These are phyloP conservation scores for Apteryx mantelli DNA, from an alignment of 2,113 vertebrate genomes.

Conservation along the genomic window DNA sequence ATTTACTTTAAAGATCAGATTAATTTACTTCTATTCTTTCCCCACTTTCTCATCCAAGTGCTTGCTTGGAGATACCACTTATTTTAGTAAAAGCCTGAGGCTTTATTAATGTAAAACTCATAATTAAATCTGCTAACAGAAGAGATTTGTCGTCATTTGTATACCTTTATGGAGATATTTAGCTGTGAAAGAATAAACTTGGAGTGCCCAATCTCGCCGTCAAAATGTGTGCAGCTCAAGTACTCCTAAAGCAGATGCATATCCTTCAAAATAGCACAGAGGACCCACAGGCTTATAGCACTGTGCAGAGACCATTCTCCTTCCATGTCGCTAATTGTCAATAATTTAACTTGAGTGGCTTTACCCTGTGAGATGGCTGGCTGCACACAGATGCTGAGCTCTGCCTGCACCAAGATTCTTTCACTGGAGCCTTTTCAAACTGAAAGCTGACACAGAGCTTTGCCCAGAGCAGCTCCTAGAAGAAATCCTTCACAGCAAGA, in stretches of 20 bases:
- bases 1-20: background rate
- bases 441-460: conserved; percentile 10
- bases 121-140: background rate
- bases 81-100: background rate
- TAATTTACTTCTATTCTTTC: background rate
- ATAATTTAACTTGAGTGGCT: background rate
- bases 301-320: background rate
- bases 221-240: background rate
- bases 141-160: background rate
- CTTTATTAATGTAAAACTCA: background rate
- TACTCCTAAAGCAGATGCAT: background rate
- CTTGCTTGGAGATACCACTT: background rate
- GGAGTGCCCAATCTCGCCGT: background rate
- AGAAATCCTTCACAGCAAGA: conserved; percentile 10
- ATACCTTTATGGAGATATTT: background rate
- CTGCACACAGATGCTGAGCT: background rate
- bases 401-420: background rate
- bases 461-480: background rate
- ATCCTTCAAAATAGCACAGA: background rate
- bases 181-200: background rate
- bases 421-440: background rate
- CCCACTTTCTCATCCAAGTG: background rate
- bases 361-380: background rate
- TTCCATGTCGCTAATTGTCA: background rate
- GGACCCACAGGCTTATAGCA: background rate